phyloP scores from a whole-genome alignment of 2,888 invertebrate genomes.

The Pemphredon lugubris region DNA sequence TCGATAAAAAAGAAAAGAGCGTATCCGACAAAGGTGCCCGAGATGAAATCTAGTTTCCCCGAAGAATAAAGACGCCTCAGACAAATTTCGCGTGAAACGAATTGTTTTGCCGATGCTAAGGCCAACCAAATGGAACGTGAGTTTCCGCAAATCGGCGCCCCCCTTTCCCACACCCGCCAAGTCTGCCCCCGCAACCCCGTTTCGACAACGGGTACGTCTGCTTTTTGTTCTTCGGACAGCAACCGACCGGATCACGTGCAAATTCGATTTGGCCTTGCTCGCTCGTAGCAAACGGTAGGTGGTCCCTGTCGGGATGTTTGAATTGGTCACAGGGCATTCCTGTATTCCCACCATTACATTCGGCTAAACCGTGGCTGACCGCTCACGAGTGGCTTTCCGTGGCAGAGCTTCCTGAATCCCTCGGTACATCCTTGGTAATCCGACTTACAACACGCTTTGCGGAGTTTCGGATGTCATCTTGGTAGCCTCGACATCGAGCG shows the following conservation, averaged over 20 bases:
- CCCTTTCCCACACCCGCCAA: neutral
- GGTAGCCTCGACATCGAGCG: neutral
- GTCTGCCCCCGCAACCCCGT: neutral
- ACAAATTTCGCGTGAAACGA: neutral
- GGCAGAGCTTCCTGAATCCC: slow-evolving; percentile 45
- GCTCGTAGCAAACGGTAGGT: slow-evolving; percentile 5
- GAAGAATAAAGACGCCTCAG: neutral
- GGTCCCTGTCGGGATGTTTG: slow-evolving; percentile 38
- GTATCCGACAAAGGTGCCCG: neutral
- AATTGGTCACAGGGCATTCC: slow-evolving; percentile 45
- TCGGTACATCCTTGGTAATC: slow-evolving; percentile 50
- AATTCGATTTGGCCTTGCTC: slow-evolving; percentile 48
- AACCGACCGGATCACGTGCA: slow-evolving; percentile 41
- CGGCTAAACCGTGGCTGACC: slow-evolving; percentile 52
- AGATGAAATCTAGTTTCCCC: neutral
- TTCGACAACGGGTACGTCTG: slow-evolving; percentile 14
- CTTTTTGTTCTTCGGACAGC: slow-evolving; percentile 15
- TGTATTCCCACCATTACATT: slow-evolving; percentile 44
- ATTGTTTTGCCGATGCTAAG: slow-evolving; percentile 14
- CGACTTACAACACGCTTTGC: slow-evolving; percentile 41
- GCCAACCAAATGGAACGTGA: slow-evolving; percentile 22
- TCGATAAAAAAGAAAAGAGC: too few species aligned
- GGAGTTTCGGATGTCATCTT: slow-evolving; percentile 13
- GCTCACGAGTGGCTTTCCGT: slow-evolving; percentile 44
- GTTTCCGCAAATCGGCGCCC: slow-evolving; percentile 20